phyloP scores from a whole-genome alignment of 2,113 vertebrate genomes.

The Piprites chloris region DNA sequence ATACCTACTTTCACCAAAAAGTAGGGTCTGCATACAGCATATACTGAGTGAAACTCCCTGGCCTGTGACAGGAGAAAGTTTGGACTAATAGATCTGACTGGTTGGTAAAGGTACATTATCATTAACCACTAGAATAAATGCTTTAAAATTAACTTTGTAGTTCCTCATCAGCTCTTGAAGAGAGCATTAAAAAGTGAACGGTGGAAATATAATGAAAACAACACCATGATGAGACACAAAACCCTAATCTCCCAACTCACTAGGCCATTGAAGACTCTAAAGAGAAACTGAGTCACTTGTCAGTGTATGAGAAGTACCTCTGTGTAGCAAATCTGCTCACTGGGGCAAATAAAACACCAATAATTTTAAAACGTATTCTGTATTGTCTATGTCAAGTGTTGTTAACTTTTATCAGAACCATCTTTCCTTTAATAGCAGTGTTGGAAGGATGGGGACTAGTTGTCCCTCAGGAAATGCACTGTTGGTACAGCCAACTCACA shows the following conservation, averaged over 20 bases:
- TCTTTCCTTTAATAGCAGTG: neutral
- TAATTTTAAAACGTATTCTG: neutral
- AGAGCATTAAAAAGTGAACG: neutral
- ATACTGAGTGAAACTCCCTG: neutral
- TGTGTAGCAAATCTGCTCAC: neutral
- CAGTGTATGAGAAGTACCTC: neutral
- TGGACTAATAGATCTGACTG: neutral
- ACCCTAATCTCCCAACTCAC: neutral
- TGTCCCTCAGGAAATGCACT: neutral
- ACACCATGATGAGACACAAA: neutral
- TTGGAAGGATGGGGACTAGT: neutral
- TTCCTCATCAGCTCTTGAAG: neutral
- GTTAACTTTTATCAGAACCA: neutral
- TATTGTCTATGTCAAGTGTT: neutral
- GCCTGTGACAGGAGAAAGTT: neutral
- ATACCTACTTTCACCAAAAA: neutral
- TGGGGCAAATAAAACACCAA: neutral
- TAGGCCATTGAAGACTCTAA: neutral
- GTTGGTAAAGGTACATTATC: neutral
- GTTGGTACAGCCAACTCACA: neutral
- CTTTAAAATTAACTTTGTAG: neutral
- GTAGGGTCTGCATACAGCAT: neutral
- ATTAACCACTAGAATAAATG: neutral
- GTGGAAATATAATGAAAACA: neutral
- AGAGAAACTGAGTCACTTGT: neutral